phyloP scores from a whole-genome alignment of 2,113 vertebrate genomes.

The Collichthys lucidus region DNA sequence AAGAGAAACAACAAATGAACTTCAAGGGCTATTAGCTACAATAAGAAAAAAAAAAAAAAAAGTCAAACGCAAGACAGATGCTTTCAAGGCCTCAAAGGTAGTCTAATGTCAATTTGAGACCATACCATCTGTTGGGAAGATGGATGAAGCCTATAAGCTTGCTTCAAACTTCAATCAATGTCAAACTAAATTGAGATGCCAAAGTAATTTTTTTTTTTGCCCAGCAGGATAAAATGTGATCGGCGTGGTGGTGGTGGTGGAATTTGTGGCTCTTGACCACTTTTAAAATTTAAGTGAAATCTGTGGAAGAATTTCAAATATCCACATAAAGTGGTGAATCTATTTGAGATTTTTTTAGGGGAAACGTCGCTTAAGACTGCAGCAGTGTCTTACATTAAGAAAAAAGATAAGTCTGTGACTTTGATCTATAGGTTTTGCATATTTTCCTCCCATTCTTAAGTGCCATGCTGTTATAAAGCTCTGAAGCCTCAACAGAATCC shows the following conservation, averaged over 20 bases:
- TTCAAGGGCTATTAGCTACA: conserved; percentile 58
- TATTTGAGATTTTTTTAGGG: not conserved
- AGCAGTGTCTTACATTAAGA: not conserved
- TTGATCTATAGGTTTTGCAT: not conserved
- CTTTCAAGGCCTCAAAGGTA: conserved; percentile 66
- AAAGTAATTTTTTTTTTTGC: conserved; percentile 17
- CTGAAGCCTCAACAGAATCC: not conserved
- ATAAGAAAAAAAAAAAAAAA: conserved; percentile 39
- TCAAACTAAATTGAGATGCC: conserved; percentile 37
- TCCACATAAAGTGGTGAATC: not conserved
- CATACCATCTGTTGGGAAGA: conserved; percentile 58
- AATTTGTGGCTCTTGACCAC: conserved; percentile 1
- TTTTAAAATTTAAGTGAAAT: conserved; percentile 29
- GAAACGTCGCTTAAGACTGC: not conserved
- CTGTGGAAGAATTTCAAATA: conserved; percentile 14
- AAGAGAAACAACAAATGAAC: conserved; percentile 65
- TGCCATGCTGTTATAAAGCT: not conserved
- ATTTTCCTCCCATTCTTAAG: not conserved
- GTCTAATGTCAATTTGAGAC: conserved; percentile 55
- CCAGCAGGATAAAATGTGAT: conserved; percentile 9
- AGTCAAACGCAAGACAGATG: conserved; percentile 54
- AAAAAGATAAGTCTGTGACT: not conserved
- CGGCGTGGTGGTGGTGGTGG: not conserved
- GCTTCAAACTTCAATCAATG: conserved; percentile 47
- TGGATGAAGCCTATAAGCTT: conserved; percentile 37